Conservation (phyloP, 1,140 invertebrate species). For the Trachymyrmex cornetzi region DNA sequence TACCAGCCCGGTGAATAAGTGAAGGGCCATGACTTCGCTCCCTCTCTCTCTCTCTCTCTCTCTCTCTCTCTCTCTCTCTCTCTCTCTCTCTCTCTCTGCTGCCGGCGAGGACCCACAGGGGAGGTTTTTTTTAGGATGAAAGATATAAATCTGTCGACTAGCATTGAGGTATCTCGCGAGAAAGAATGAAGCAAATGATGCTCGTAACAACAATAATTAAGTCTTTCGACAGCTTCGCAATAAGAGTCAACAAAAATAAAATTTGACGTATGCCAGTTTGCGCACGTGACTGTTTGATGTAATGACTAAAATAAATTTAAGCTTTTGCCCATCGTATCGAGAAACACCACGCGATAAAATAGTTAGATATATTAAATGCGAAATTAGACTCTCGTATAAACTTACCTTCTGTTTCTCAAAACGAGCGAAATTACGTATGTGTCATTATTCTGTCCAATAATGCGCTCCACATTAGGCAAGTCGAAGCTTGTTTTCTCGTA, state of each 20-base stretch:
- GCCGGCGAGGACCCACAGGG: constrained; percentile 55
- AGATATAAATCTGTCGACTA: constrained; percentile 46
- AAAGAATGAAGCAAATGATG: constrained; percentile 38
- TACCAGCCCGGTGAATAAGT: constrained; percentile 85
- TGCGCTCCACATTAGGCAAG: not conserved
- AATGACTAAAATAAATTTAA: not conserved
- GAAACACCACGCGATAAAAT: not conserved
- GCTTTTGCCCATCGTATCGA: not conserved
- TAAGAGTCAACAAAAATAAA: constrained; percentile 20
- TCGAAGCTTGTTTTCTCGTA: constrained; percentile 12
- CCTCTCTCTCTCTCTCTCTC: constrained; percentile 75
- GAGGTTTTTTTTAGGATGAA: not conserved
- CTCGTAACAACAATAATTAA: constrained; percentile 8
- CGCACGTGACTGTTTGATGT: not conserved
- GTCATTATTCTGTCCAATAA: constrained; percentile 13
- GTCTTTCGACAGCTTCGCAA: constrained; percentile 12
- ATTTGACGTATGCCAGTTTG: constrained; percentile 7
- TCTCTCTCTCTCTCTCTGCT: constrained; percentile 73
- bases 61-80: constrained; percentile 69
- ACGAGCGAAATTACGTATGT: not conserved
- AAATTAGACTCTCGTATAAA: not conserved
- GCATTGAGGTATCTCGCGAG: constrained; percentile 3
- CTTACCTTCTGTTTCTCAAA: constrained; percentile 8
- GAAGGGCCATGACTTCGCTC: constrained; percentile 85
- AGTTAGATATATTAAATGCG: not conserved